These are phyloP conservation scores for Lutjanus campechanus DNA, from an alignment of 2,797 vertebrate genomes.

Conservation along the genomic window DNA sequence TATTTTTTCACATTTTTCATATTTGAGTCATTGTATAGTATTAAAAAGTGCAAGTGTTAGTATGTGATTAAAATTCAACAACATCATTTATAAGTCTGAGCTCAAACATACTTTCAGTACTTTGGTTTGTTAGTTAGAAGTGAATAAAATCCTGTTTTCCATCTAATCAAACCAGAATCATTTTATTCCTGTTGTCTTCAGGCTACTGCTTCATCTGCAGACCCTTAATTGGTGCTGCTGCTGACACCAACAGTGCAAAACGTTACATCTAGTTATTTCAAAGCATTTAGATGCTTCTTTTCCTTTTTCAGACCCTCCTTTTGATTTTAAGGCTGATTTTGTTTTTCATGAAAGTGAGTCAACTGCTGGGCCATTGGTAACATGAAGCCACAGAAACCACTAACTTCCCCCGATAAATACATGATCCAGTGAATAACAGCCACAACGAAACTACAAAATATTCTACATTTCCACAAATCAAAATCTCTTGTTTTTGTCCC, in stretches of 20 bases:
- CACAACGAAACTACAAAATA: background rate
- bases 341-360: background rate
- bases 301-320: background rate
- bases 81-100: background rate
- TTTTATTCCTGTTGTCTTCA: background rate
- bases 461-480: background rate
- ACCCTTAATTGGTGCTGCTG: background rate
- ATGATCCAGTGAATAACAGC: background rate
- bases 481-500: constrained; percentile 1
- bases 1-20: too few relatives aligned
- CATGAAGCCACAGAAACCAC: background rate
- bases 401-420: background rate
- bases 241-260: background rate
- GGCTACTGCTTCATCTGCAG: background rate
- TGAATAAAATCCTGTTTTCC: background rate
- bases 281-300: background rate
- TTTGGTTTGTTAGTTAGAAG: background rate
- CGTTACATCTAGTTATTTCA: background rate
- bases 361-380: background rate
- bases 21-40: too few relatives aligned
- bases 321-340: too few relatives aligned
- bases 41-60: too few relatives aligned
- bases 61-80: too few relatives aligned
- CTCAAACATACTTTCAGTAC: background rate
- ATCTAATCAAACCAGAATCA: background rate